phyloP scores from a whole-genome alignment of 2,888 invertebrate species.

The Tinea pellionella region DNA sequence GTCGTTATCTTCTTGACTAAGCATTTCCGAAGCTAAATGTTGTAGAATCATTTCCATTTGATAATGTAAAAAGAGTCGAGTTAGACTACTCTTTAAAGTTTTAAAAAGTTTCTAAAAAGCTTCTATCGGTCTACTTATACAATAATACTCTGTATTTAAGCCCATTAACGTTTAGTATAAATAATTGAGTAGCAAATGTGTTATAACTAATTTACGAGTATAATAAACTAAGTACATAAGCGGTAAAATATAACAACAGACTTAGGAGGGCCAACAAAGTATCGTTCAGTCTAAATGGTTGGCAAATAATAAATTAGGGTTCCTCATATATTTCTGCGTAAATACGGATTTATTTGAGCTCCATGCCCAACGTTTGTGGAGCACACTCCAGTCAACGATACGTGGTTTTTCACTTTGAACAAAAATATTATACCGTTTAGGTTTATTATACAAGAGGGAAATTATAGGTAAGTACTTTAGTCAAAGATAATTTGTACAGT shows the following conservation, averaged over 20 bases:
- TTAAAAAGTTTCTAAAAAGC: too few species aligned
- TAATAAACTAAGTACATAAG: neutral
- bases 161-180: neutral
- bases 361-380: neutral
- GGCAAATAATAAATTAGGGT: constrained; percentile 6
- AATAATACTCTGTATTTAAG: too few species aligned
- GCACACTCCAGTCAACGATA: neutral
- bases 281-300: neutral
- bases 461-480: too few species aligned
- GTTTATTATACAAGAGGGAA: too few species aligned
- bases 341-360: neutral
- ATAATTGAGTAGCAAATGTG: neutral
- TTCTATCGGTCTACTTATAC: too few species aligned
- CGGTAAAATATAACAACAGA: neutral
- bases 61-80: too few species aligned
- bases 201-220: neutral
- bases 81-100: too few species aligned
- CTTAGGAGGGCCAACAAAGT: neutral
- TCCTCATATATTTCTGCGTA: neutral
- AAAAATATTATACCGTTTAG: too few species aligned
- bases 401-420: neutral
- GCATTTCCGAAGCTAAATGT: too few species aligned
- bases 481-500: too few species aligned
- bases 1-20: too few species aligned
- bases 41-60: too few species aligned